Conservation (phyloP, 2,113 vertebrate species). For the Podarcis raffonei region DNA sequence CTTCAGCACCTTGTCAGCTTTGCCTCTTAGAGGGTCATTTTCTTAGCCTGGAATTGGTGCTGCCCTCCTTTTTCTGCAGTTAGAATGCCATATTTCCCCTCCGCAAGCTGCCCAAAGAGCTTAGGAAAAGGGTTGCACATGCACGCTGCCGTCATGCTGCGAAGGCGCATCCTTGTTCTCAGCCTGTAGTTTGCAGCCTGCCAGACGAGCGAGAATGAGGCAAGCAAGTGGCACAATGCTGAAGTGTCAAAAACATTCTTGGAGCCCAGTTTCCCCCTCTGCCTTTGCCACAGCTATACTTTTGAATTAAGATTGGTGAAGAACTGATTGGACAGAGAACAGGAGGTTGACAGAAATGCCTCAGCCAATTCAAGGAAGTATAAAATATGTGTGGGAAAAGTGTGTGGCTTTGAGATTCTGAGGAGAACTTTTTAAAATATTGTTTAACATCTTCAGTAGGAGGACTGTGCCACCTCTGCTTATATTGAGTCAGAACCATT, state of each 20-base stretch:
- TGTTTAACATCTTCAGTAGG: too few relatives aligned
- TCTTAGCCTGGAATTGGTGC: not conserved
- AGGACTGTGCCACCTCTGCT: too few relatives aligned
- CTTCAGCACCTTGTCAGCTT: not conserved
- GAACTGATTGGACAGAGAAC: too few relatives aligned
- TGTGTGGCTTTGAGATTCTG: too few relatives aligned
- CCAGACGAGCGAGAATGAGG: not conserved
- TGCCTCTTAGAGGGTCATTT: not conserved
- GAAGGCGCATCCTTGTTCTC: not conserved
- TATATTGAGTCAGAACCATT: too few relatives aligned
- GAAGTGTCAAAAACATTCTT: too few relatives aligned
- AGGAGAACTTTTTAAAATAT: too few relatives aligned
- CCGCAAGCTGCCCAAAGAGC: not conserved
- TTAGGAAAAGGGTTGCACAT: not conserved
- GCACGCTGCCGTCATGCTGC: not conserved
- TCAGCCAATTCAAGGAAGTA: too few relatives aligned
- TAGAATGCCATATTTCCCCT: not conserved
- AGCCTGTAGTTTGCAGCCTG: not conserved
- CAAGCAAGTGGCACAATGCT: not conserved
- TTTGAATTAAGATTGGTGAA: too few relatives aligned
- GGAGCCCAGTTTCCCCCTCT: not conserved
- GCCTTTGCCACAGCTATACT: not conserved
- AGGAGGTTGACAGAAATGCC: too few relatives aligned
- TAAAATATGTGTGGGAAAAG: too few relatives aligned
- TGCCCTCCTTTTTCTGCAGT: not conserved